Evolutionary conservation across 2,888 invertebrate species (phyloP), one percentile per base, ranked within the genome.

Genomic region (Pecten maximus): DNA sequence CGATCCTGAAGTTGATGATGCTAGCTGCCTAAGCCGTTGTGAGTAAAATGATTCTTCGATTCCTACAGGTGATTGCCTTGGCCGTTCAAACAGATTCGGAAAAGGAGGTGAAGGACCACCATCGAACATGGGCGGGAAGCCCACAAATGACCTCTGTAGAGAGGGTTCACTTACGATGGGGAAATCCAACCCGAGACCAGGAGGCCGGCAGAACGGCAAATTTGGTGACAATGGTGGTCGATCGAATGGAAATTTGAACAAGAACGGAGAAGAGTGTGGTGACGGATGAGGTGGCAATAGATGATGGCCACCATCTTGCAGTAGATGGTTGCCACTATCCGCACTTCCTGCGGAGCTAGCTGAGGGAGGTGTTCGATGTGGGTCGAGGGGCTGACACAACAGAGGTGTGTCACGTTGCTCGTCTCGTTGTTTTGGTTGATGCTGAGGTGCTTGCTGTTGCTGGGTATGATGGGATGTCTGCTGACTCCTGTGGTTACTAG

Each of bases 1-100:
- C 86, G 92, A 91, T 89, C 90, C 91, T 93, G 54, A 95, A 93
- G 94, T 95, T 88, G 96, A 96, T 90, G 98, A 98, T 97, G 99
- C 99, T 98, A 99, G 98, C 98, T 99, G 99, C 98, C 99, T 98
- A 98, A 99, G 98, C 98, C 99, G 98, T 98, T 99, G 99, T 97
- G 99, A 99, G 98, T 99, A 99, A 98, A 99, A 99, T 98, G 91
- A 91, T 74, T 99, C 99, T 40, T 89, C 74, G 2, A 88, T 89
- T 48, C 88, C 88, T 60, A 87, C 40, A 19, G 90, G 74, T 40
- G 88, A 74, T 39, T 90, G 91, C 40, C 92, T 89, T 39, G 91
- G 91, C 88, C 91, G 91, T 88, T 91, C 91, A 88, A 90, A 90
- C 40, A 91, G 90, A 86, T 88, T 88, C 54, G 92, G 91, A 88